Evolutionary conservation across 2,113 vertebrate species (phyloP).

Genomic region (Xiphophorus couchianus): DNA sequence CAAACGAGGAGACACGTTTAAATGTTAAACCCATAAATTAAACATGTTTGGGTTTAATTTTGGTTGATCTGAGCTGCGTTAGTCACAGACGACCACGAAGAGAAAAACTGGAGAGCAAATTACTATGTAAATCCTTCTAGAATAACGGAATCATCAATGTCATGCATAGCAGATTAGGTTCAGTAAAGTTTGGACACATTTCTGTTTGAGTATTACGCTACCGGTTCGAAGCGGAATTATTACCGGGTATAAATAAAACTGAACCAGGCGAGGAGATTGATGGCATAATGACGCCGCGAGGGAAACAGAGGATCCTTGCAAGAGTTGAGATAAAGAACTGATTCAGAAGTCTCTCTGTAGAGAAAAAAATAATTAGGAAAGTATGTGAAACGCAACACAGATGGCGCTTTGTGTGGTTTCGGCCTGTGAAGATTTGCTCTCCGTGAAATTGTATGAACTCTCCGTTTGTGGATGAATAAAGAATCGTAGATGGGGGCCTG

Average conservation of each 20-base stretch:
- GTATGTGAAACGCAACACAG: conserved; percentile 65
- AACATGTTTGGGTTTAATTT: not conserved
- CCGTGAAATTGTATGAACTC: conserved; percentile 30
- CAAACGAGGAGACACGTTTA: not conserved
- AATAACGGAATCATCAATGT: conserved; percentile 8
- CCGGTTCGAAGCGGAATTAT: conserved; percentile 29
- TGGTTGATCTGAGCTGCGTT: not conserved
- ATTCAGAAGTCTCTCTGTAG: conserved; percentile 41
- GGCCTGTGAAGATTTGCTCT: conserved; percentile 52
- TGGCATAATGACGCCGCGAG: conserved; percentile 20
- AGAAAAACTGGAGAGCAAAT: conserved; percentile 3
- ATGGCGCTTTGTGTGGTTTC: conserved; percentile 61
- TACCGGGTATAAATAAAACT: not conserved
- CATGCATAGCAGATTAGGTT: conserved; percentile 25
- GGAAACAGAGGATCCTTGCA: conserved; percentile 46
- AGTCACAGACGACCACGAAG: conserved; percentile 10
- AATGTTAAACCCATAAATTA: no score
- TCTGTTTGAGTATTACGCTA: conserved; percentile 17
- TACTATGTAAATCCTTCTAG: not conserved
- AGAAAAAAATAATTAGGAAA: conserved; percentile 55
- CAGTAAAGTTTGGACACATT: conserved; percentile 28
- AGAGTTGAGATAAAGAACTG: conserved; percentile 60
- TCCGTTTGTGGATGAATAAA: conserved; percentile 41
- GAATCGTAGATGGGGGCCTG: conserved; percentile 15
- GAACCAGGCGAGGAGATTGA: conserved; percentile 28